Evolutionary conservation across 2,888 invertebrate genomes (phyloP), one percentile per base, ranked within the genome.

Genomic region (Drosophila percnosoma): DNA sequence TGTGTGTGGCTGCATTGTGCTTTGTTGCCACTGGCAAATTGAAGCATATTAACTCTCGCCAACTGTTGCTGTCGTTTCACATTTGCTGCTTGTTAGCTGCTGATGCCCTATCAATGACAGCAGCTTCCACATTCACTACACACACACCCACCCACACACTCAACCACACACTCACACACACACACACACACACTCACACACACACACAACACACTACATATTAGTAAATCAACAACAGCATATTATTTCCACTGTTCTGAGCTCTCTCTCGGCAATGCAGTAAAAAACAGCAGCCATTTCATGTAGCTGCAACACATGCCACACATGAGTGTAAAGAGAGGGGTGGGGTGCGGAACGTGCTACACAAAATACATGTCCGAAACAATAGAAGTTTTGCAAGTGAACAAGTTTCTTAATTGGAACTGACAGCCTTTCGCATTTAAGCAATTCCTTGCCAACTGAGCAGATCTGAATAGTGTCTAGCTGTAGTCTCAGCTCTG

Each of bases 61-160:
- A 75, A 82, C 68, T 82, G 82, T 54, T 53, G 80, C 82, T 80
- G 80, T 78, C 82, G 64, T 62, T 59, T 80, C 66, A 71, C 68
- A 81, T 80, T 80, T 78, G 70, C 61, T 64, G 70, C 66, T 63
- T 61, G 73, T 64, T 74, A 54, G 45, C 34, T 64, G 70, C 51
- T 79, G 68, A 79, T 80, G 75, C 68, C 67, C 61, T 62, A 80
- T 82, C 82, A 72, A 75, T 75, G 78, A 65, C 82, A 78, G 70
- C 68, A 76, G 73, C 73, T 62, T 55, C 54, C 63, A 21, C 31
- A 63, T 51, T 21, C 33, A n/a, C 33, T 33, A 11, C 45, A 8
- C 38, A 7, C 2, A 21, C 36, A 36, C 36, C 6, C 36, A 42
- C 21, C 1, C 21, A 21, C 13, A 13, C 21, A 24, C 51, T 27